Conservation (phyloP, 2,888 invertebrate genomes). For the Erebia ligea region DNA sequence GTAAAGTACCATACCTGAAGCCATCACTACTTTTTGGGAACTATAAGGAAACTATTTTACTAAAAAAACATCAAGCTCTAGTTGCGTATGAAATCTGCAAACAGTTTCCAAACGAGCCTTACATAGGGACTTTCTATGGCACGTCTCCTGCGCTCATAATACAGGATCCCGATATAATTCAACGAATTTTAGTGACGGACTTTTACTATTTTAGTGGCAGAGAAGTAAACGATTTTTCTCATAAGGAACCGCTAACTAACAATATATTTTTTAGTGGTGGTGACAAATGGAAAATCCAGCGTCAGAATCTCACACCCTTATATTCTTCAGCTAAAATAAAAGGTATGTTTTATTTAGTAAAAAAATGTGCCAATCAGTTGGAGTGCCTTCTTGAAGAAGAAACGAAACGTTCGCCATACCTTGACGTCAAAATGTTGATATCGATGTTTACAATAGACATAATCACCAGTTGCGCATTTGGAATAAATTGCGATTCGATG, state of each 20-base stretch:
- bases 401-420: constrained; percentile 31
- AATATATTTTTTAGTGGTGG: constrained; percentile 60
- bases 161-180: constrained; percentile 60
- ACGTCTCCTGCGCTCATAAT: constrained; percentile 62
- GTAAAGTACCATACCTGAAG: constrained; percentile 51
- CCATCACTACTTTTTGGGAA: constrained; percentile 62
- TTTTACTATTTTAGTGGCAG: constrained; percentile 66
- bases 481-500: constrained; percentile 58
- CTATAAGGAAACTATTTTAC: constrained; percentile 53
- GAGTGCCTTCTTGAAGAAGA: constrained; percentile 56
- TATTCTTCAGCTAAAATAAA: constrained; percentile 67
- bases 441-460: constrained; percentile 62
- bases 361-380: constrained; percentile 51
- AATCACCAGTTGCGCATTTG: constrained; percentile 60
- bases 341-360: constrained; percentile 65
- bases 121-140: constrained; percentile 63
- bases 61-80: constrained; percentile 49
- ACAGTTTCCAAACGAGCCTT: constrained; percentile 55
- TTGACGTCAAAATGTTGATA: constrained; percentile 52
- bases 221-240: constrained; percentile 52
- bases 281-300: constrained; percentile 61
- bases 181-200: constrained; percentile 59
- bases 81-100: constrained; percentile 52
- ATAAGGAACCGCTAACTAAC: constrained; percentile 53
- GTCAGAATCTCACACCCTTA: constrained; percentile 63